Evolutionary conservation across 2,113 vertebrate genomes (phyloP).

Genomic region (Callopanchax toddi): DNA sequence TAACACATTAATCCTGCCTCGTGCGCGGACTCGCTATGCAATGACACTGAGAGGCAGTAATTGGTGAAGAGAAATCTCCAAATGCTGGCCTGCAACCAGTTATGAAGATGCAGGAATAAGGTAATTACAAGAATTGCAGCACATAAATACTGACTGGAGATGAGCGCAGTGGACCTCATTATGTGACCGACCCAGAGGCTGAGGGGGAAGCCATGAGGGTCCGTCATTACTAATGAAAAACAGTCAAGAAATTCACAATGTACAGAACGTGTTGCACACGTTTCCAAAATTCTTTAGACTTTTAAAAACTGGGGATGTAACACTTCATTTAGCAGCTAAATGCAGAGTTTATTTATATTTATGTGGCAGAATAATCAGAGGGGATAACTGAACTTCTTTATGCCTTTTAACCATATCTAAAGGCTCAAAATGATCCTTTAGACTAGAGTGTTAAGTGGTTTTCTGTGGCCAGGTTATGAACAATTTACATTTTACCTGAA

Average conservation of each 20-base stretch:
- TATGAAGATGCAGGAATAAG: constrained; percentile 26
- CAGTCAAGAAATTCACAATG: constrained; percentile 15
- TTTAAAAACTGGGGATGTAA: constrained; percentile 27
- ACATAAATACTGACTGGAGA: constrained; percentile 64
- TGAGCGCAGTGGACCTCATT: constrained; percentile 64
- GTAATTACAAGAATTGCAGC: constrained; percentile 49
- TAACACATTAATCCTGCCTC: constrained; percentile 60
- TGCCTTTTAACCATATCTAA: too few relatives aligned
- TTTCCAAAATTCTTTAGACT: neutral
- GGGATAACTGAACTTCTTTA: too few relatives aligned
- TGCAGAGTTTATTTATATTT: too few relatives aligned
- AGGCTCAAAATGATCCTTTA: too few relatives aligned
- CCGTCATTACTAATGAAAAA: constrained; percentile 44
- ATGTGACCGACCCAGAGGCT: constrained; percentile 45
- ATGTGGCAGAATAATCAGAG: too few relatives aligned
- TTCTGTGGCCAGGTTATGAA: too few relatives aligned
- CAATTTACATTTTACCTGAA: too few relatives aligned
- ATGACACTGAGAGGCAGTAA: constrained; percentile 63
- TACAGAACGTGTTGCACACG: neutral
- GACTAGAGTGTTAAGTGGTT: too few relatives aligned
- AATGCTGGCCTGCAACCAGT: constrained; percentile 60
- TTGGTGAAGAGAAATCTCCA: constrained; percentile 57
- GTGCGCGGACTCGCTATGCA: constrained; percentile 41
- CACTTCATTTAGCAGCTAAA: constrained; percentile 3
- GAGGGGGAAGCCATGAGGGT: constrained; percentile 14